phyloP scores from a whole-genome alignment of 2,113 vertebrate genomes.

The Hippopotamus amphibius region DNA sequence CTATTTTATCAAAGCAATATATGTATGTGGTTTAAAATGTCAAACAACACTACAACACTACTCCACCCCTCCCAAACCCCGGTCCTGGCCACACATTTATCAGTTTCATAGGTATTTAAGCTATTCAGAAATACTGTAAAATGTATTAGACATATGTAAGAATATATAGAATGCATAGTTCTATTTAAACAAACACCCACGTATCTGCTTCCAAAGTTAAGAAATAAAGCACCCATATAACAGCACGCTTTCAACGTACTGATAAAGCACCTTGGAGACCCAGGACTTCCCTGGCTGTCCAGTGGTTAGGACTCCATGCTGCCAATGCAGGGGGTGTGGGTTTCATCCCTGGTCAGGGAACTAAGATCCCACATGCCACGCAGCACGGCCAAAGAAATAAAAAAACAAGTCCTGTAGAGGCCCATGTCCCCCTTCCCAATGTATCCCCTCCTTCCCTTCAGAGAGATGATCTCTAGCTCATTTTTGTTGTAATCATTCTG shows the following conservation, averaged over 20 bases:
- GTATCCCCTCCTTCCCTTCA: too few species aligned
- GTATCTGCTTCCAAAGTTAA: not conserved
- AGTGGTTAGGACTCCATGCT: too few species aligned
- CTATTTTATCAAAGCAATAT: not conserved
- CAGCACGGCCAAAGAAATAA: too few species aligned
- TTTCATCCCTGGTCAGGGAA: too few species aligned
- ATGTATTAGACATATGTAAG: not conserved
- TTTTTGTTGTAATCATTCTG: not conserved
- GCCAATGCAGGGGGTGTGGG: too few species aligned
- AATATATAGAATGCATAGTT: not conserved
- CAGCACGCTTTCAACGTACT: not conserved
- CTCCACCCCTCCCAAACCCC: not conserved
- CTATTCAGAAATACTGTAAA: not conserved
- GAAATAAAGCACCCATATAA: not conserved
- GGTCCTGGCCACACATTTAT: not conserved
- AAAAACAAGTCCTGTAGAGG: not conserved
- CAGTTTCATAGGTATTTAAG: not conserved
- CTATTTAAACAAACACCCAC: not conserved
- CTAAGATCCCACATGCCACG: too few species aligned
- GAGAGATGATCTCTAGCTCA: not conserved
- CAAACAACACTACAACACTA: not conserved
- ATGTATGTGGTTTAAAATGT: not conserved
- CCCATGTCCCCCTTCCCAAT: not conserved
- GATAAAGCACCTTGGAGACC: not conserved
- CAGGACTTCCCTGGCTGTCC: too few species aligned